A percentile compares a stretch with the other conserved stretches of the same genome.
Conservation (phyloP, 2,113 vertebrate genomes). For the Epinephelus lanceolatus region DNA sequence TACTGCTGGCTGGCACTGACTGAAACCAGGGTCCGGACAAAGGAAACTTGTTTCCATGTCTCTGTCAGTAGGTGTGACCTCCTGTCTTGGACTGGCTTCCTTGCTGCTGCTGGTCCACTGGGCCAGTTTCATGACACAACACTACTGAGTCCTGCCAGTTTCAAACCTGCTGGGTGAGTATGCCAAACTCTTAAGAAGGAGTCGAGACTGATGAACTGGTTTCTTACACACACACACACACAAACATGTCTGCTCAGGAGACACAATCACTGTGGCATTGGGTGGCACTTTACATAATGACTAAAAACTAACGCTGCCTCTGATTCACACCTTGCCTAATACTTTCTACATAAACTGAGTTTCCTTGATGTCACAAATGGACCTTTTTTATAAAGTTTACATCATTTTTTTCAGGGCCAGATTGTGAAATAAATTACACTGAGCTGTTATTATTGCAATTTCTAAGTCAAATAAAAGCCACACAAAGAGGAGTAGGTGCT, state of each 20-base stretch:
- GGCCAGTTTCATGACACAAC: constrained; percentile 53
- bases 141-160: background rate
- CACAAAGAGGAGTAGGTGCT: background rate
- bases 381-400: background rate
- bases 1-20: constrained; percentile 10
- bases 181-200: constrained; percentile 29
- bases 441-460: background rate
- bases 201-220: constrained; percentile 61
- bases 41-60: constrained; percentile 15
- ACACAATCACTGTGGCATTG: constrained; percentile 11
- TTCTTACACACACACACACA: constrained; percentile 17
- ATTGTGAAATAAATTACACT: background rate
- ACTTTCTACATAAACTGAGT: background rate
- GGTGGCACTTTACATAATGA: background rate
- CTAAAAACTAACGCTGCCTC: background rate
- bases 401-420: background rate
- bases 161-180: constrained; percentile 66
- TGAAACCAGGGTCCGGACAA: constrained; percentile 37
- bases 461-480: constrained; percentile 1
- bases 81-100: constrained; percentile 17
- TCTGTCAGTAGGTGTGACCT: constrained; percentile 53
- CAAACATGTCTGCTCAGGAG: background rate
- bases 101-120: constrained; percentile 24
- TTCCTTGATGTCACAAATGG: background rate
- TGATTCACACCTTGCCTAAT: background rate